These are phyloP conservation scores for Rhodinocichla rosea DNA, from an alignment of 2,113 vertebrate genomes.

Conservation along the genomic window DNA sequence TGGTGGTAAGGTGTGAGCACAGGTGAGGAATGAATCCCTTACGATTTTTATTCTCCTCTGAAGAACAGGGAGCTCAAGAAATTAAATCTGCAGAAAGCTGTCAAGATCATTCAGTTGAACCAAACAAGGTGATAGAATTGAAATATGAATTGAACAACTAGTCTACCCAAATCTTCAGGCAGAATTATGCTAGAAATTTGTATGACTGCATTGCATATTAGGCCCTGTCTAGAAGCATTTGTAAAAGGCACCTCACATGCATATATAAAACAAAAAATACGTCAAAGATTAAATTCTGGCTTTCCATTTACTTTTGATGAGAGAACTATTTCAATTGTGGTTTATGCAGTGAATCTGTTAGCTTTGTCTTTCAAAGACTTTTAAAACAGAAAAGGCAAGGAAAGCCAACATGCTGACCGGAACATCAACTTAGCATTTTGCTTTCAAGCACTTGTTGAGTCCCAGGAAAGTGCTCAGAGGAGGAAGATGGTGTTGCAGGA, in stretches of 20 bases:
- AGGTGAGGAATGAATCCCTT: not conserved
- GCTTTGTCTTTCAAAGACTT: not conserved
- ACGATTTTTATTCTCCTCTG: not conserved
- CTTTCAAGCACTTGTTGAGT: not conserved
- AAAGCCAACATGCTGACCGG: not conserved
- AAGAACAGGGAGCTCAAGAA: not conserved
- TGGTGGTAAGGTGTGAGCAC: not conserved
- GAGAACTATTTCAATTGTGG: not conserved
- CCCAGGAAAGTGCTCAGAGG: not conserved
- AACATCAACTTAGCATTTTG: not conserved
- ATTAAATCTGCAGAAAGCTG: not conserved
- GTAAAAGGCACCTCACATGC: not conserved
- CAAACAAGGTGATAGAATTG: not conserved
- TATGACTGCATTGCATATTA: not conserved
- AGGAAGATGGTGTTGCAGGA: not conserved
- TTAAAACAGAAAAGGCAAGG: not conserved
- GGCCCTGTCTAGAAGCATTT: not conserved
- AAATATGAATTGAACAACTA: not conserved
- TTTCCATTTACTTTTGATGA: not conserved
- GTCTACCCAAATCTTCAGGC: not conserved
- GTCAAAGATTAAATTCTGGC: not conserved
- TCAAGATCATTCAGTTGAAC: not conserved
- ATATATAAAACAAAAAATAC: not conserved
- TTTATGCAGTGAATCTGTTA: not conserved
- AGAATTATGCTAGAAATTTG: not conserved